Conservation (phyloP, 2,888 invertebrate genomes). For the Leptopilina syphax region DNA sequence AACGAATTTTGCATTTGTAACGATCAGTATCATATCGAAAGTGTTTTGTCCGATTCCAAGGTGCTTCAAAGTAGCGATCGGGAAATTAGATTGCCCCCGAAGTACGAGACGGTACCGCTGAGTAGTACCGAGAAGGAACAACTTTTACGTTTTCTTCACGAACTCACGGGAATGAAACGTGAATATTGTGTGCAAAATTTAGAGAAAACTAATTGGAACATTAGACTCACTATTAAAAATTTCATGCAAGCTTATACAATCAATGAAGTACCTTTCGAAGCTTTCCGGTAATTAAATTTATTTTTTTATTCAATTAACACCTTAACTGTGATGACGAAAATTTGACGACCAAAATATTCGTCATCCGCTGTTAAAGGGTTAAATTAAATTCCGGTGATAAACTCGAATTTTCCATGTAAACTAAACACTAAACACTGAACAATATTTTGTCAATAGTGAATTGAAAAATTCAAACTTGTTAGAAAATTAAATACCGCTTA, state of each 20-base stretch:
- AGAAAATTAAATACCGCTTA: too few relatives aligned
- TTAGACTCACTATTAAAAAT: conserved; percentile 67
- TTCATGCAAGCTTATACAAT: conserved; percentile 71
- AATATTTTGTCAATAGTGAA: too few relatives aligned
- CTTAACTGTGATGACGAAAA: too few relatives aligned
- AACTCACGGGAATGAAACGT: conserved; percentile 71
- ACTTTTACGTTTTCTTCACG: conserved; percentile 66
- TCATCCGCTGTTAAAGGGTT: too few relatives aligned
- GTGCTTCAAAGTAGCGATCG: conserved; percentile 50
- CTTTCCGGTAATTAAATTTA: conserved; percentile 57
- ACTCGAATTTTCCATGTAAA: too few relatives aligned
- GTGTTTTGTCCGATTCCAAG: conserved; percentile 59
- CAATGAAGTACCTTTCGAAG: conserved; percentile 70
- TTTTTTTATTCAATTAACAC: too few relatives aligned
- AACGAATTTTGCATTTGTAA: conserved; percentile 72
- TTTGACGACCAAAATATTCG: too few relatives aligned
- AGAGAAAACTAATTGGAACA: conserved; percentile 68
- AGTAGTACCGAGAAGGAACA: conserved; percentile 70
- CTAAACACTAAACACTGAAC: too few relatives aligned
- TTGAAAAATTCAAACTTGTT: too few relatives aligned
- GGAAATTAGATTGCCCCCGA: conserved; percentile 55
- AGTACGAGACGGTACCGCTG: conserved; percentile 65
- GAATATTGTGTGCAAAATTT: conserved; percentile 65
- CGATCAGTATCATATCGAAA: conserved; percentile 72
- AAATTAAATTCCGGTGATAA: too few relatives aligned